Percentiles rank a stretch among this genome's conserved stretches.
These are phyloP conservation scores for Mycteria americana DNA, from an alignment of 2,797 vertebrate genomes.

Conservation along the genomic window DNA sequence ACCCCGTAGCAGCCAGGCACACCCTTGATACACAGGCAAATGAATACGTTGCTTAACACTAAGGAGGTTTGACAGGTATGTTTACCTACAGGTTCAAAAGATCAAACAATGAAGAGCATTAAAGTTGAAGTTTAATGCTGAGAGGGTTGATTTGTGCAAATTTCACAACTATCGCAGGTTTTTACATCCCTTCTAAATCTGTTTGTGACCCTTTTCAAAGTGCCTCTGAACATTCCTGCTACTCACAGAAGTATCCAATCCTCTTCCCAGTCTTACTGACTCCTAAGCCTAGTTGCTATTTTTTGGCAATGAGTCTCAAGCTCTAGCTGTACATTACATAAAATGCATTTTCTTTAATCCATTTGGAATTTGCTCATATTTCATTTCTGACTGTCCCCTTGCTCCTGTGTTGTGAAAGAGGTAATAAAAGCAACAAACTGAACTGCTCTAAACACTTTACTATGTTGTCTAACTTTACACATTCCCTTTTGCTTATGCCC, in stretches of 20 bases:
- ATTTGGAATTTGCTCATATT: background rate
- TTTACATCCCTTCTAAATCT: background rate
- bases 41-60: background rate
- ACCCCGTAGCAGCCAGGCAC: background rate
- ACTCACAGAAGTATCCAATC: background rate
- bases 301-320: background rate
- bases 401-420: background rate
- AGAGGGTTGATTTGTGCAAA: background rate
- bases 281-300: background rate
- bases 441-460: background rate
- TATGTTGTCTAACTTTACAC: background rate
- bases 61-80: background rate
- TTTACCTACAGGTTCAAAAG: slow-evolving; percentile 36
- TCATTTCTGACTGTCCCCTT: background rate
- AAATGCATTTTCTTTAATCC: slow-evolving; percentile 20
- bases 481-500: background rate
- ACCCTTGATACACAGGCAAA: background rate
- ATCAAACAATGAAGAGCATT: background rate
- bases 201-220: background rate
- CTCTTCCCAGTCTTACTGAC: background rate
- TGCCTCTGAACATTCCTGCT: background rate
- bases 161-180: background rate
- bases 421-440: background rate
- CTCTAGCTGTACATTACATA: background rate
- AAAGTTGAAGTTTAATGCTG: background rate